Conservation (phyloP, 1,140 invertebrate genomes). For the Brachionus plicatilis region DNA sequence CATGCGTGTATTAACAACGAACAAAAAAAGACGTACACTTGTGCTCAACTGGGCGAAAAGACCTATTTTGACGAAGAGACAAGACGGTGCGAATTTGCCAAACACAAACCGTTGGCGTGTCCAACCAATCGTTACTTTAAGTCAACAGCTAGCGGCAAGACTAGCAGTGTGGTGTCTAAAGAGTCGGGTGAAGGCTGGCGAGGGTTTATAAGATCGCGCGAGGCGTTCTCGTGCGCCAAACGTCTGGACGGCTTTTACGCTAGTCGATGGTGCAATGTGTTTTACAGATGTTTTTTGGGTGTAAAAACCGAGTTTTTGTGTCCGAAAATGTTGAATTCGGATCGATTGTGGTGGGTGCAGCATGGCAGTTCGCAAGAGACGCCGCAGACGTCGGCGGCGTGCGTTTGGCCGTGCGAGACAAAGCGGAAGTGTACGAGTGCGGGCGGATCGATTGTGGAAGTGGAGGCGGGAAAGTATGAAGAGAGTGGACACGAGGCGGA, state of each 20-base stretch:
- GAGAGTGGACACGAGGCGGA: neutral
- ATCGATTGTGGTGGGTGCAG: slow-evolving; percentile 36
- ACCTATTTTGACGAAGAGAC: slow-evolving; percentile 35
- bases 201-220: neutral
- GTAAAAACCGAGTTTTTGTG: slow-evolving; percentile 24
- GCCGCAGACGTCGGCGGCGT: slow-evolving; percentile 20
- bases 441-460: slow-evolving; percentile 14
- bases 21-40: slow-evolving; percentile 31
- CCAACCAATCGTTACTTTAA: neutral
- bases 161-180: neutral
- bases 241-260: slow-evolving; percentile 27
- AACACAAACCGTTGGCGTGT: neutral
- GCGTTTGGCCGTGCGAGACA: slow-evolving; percentile 40
- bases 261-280: slow-evolving; percentile 40
- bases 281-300: slow-evolving; percentile 35
- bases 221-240: slow-evolving; percentile 11
- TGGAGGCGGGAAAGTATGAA: neutral
- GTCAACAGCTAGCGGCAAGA: neutral
- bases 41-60: slow-evolving; percentile 33
- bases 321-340: slow-evolving; percentile 29
- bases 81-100: slow-evolving; percentile 18
- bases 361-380: slow-evolving; percentile 33
- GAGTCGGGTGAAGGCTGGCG: slow-evolving; percentile 26
- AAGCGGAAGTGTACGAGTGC: neutral
- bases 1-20: slow-evolving; percentile 28